Evolutionary conservation across 2,888 invertebrate genomes (phyloP), one percentile per base, ranked within the genome.

Genomic region (Desoria tigrina): DNA sequence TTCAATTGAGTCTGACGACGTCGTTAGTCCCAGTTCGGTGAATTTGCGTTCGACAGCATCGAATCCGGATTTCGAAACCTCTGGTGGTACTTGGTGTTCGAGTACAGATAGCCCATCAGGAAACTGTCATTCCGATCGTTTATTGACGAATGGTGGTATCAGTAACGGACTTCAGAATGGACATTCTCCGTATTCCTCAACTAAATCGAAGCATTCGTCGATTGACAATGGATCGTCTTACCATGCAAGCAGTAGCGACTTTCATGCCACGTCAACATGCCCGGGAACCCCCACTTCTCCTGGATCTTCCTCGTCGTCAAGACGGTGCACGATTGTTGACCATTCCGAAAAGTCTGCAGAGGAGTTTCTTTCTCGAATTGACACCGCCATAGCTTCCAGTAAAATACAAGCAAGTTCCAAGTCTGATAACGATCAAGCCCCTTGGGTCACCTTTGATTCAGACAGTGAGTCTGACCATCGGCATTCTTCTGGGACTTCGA

Each of bases 321-420:
- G 61, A 63, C 59, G 61, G n/a, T 62, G 58, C 42, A 14, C 50
- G 4, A 63, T 72, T 37, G 68, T 69, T 18, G 74, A 74, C 57
- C 63, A 71, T 42, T 72, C 73, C 2, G 78, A 78, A 65, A 78
- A 77, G 69, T 77, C 77, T 61, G 75, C 77, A 3, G 69, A 76
- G 24, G 81, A 81, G 74, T 81, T 81, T 73, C 78, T 82, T 49
- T 79, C 77, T 57, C 78, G 80, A 68, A 81, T 81, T 71, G 82
- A 82, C 73, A 77, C 77, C 61, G 78, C 78, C 61, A 79, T 81
- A 55, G 81, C 81, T 53, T 77, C 78, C 65, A 77, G 80, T 49
- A 79, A 79, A 69, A 78, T 77, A 23, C 79, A 79, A 72, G 79
- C 81, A 3, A 77, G 79, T 42, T 50, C 50, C 27, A 63, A 63